These are phyloP conservation scores for Lasioglossum oenotherae DNA, from an alignment of 2,888 invertebrate species.

Conservation along the genomic window DNA sequence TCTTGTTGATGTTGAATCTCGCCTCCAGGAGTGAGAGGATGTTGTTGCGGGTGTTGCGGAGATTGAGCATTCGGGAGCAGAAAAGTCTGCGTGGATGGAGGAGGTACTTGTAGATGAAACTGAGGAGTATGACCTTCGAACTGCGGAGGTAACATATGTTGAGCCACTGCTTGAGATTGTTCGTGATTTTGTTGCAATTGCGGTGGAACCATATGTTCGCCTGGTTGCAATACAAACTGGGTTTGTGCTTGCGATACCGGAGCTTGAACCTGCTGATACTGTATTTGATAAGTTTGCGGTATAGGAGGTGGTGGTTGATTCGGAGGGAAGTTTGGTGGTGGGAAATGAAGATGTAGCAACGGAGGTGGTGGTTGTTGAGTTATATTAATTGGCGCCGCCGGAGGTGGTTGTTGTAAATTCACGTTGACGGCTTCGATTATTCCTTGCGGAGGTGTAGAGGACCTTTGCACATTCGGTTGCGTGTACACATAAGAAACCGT, in stretches of 20 bases:
- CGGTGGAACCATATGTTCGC: slow-evolving; percentile 77
- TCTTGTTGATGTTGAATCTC: slow-evolving; percentile 85
- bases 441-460: slow-evolving; percentile 79
- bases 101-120: slow-evolving; percentile 78
- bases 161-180: slow-evolving; percentile 73
- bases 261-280: slow-evolving; percentile 81
- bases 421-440: slow-evolving; percentile 81
- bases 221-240: slow-evolving; percentile 81
- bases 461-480: slow-evolving; percentile 79
- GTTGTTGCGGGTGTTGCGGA: slow-evolving; percentile 75
- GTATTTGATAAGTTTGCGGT: slow-evolving; percentile 83
- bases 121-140: slow-evolving; percentile 80
- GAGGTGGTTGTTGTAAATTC: slow-evolving; percentile 83
- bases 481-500: slow-evolving; percentile 83
- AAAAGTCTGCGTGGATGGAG: slow-evolving; percentile 79
- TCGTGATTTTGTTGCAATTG: slow-evolving; percentile 79
- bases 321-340: slow-evolving; percentile 82
- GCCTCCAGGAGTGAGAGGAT: slow-evolving; percentile 85
- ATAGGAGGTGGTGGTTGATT: slow-evolving; percentile 83
- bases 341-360: slow-evolving; percentile 81
- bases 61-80: slow-evolving; percentile 78
- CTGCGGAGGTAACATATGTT: slow-evolving; percentile 77
- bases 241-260: slow-evolving; percentile 78
- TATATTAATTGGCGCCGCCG: slow-evolving; percentile 76
- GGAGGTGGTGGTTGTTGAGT: slow-evolving; percentile 81